These are phyloP conservation scores for Noctua fimbriata DNA, from an alignment of 2,888 invertebrate species.

Conservation along the genomic window DNA sequence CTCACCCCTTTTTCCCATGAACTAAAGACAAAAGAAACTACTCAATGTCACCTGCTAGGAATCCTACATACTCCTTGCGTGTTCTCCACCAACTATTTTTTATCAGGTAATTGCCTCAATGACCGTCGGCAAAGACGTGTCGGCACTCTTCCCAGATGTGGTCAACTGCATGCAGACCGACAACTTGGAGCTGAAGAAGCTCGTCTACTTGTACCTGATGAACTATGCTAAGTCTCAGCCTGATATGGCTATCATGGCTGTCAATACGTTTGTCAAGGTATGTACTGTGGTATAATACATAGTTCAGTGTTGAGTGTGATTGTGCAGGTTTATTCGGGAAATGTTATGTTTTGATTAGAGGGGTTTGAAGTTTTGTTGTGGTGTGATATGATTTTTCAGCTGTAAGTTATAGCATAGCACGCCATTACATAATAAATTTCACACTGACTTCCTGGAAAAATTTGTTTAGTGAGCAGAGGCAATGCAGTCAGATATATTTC, in stretches of 20 bases:
- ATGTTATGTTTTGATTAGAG: conserved; percentile 19
- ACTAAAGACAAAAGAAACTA: too few relatives aligned
- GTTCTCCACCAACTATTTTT: background rate
- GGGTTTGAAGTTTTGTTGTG: background rate
- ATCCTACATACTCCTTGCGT: background rate
- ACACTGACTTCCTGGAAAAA: background rate
- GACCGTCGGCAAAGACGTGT: conserved; percentile 99
- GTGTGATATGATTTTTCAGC: background rate
- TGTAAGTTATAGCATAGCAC: background rate
- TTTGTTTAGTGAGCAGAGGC: background rate
- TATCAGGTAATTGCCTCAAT: conserved; percentile 98
- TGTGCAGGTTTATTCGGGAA: conserved; percentile 56
- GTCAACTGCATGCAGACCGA: conserved; percentile 99
- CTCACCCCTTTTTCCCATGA: too few relatives aligned
- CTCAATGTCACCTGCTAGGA: background rate
- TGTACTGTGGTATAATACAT: conserved; percentile 64
- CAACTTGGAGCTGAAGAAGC: conserved; percentile 99
- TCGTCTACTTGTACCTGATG: conserved; percentile 99
- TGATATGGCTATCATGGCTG: conserved; percentile 99
- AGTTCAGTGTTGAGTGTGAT: conserved; percentile 26
- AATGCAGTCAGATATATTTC: background rate
- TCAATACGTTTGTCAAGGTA: conserved; percentile 99
- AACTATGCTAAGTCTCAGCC: conserved; percentile 99
- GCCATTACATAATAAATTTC: background rate
- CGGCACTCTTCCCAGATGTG: conserved; percentile 99